A percentile compares a stretch with the other conserved stretches of the same genome.
These are phyloP conservation scores for Bambusicola thoracicus DNA, from an alignment of 2,113 vertebrate species.

Conservation along the genomic window DNA sequence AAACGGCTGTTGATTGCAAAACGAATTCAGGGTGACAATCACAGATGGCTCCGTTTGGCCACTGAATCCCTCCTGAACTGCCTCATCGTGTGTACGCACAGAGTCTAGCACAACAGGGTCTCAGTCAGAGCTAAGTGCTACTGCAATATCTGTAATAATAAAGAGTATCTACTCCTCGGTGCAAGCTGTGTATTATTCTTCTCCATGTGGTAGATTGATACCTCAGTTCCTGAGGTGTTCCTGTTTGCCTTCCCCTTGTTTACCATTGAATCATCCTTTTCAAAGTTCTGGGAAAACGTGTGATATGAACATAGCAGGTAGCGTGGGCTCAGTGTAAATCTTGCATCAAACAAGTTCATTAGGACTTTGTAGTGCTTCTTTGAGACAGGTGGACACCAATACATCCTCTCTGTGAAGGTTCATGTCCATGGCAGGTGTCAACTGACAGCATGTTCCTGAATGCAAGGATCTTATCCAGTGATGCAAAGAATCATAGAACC, in stretches of 20 bases:
- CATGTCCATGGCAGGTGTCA: background rate
- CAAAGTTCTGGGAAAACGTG: background rate
- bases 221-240: background rate
- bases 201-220: background rate
- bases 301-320: too few relatives aligned
- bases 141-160: background rate
- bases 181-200: background rate
- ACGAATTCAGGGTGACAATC: background rate
- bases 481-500: background rate
- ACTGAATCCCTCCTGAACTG: background rate
- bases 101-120: background rate
- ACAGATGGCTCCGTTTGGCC: background rate
- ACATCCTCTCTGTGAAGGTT: background rate
- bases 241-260: background rate
- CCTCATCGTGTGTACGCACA: background rate
- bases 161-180: background rate
- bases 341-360: background rate
- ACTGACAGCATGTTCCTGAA: background rate
- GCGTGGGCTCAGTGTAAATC: accelerated
- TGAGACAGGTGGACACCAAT: background rate
- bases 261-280: background rate
- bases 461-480: background rate
- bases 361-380: background rate
- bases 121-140: background rate
- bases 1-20: background rate